phyloP scores from a whole-genome alignment of 2,888 invertebrate species.

The Lepidochitona cinerea region DNA sequence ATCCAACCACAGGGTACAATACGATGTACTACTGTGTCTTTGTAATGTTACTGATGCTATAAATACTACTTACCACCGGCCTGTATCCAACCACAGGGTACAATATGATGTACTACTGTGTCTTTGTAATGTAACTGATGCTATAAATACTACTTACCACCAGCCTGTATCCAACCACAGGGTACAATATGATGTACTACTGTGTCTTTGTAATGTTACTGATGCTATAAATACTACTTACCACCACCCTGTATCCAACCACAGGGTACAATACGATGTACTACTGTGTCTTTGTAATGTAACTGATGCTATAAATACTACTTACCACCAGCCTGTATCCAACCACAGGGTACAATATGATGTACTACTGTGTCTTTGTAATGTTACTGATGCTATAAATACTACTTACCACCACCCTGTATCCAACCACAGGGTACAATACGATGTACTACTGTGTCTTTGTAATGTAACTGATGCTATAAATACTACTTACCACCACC shows the following conservation, averaged over 20 bases:
- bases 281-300: conserved; percentile 73
- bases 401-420: conserved; percentile 77
- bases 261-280: conserved; percentile 79
- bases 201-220: no score
- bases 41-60: no score
- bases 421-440: conserved; percentile 81
- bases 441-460: conserved; percentile 77
- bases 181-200: no score
- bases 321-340: conserved; percentile 80
- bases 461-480: conserved; percentile 67
- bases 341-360: conserved; percentile 79
- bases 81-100: conserved; percentile 81
- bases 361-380: conserved; percentile 76
- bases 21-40: no score
- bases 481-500: conserved; percentile 73
- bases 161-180: no score
- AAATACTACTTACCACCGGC: conserved; percentile 76
- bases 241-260: conserved; percentile 82
- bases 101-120: conserved; percentile 78
- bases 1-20: no score
- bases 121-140: conserved; percentile 72
- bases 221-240: conserved; percentile 47
- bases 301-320: conserved; percentile 60
- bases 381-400: conserved; percentile 60
- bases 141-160: no score